These are phyloP conservation scores for Drosophila anomalipes DNA, from an alignment of 2,888 invertebrate species.

Conservation along the genomic window DNA sequence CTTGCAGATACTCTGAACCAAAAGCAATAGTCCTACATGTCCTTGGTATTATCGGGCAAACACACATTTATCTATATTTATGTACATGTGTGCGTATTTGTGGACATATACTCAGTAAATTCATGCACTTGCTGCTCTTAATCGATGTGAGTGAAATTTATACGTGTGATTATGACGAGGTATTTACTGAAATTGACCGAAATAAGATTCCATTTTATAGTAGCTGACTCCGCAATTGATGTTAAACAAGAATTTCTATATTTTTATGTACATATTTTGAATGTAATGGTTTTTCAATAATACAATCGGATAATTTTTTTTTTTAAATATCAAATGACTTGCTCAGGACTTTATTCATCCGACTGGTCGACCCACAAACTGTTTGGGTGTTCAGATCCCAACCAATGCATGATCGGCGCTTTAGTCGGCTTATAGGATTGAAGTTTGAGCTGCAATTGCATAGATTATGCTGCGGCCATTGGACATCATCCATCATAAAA, in stretches of 20 bases:
- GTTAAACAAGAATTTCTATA: too few relatives aligned
- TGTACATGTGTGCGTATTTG: background rate
- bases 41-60: too few relatives aligned
- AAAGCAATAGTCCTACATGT: too few relatives aligned
- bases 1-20: background rate
- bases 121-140: background rate
- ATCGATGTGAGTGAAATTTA: background rate
- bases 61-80: too few relatives aligned
- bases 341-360: background rate
- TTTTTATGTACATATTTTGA: too few relatives aligned
- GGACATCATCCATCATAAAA: conserved; percentile 24
- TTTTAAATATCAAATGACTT: background rate
- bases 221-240: background rate
- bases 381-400: background rate
- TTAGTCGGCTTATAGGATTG: background rate
- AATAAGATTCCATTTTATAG: background rate
- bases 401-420: background rate
- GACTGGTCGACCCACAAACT: background rate
- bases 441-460: conserved; percentile 2
- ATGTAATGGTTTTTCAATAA: too few relatives aligned
- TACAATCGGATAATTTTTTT: background rate
- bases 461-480: background rate
- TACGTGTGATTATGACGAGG: too few relatives aligned
- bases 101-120: background rate
- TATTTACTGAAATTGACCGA: background rate